These are phyloP conservation scores for Alcis repandata DNA, from an alignment of 2,888 invertebrate species.

Conservation along the genomic window DNA sequence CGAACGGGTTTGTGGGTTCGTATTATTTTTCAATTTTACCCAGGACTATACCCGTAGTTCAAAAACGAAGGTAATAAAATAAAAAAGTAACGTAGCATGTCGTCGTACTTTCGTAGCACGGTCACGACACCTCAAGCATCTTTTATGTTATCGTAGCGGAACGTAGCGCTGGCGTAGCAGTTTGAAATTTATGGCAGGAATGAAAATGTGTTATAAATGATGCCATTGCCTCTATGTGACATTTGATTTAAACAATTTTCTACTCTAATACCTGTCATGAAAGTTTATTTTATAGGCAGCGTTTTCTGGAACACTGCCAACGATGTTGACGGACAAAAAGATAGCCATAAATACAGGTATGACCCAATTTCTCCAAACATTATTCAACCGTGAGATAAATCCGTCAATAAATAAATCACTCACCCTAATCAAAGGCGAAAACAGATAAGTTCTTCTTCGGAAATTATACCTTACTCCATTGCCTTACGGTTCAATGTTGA, in stretches of 20 bases:
- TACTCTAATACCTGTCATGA: neutral
- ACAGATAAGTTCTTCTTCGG: neutral
- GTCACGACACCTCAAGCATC: constrained; percentile 6
- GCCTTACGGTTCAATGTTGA: constrained; percentile 14
- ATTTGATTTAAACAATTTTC: neutral
- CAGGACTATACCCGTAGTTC: too few species aligned
- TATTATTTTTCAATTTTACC: too few species aligned
- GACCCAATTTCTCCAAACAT: constrained; percentile 30
- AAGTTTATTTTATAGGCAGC: constrained; percentile 1
- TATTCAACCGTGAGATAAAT: constrained; percentile 34
- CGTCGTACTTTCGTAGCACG: constrained; percentile 12
- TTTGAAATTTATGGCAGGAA: constrained; percentile 2
- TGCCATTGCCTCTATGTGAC: neutral
- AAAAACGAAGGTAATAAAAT: too few species aligned
- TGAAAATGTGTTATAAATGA: constrained; percentile 8
- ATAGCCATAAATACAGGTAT: constrained; percentile 27
- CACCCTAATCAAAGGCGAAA: constrained; percentile 33
- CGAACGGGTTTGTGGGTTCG: too few species aligned
- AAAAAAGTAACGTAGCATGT: neutral
- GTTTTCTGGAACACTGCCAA: constrained; percentile 12
- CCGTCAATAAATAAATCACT: constrained; percentile 39
- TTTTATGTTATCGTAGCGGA: constrained; percentile 17
- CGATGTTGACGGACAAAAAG: constrained; percentile 8
- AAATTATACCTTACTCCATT: constrained; percentile 19
- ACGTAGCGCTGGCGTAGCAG: constrained; percentile 8